A percentile compares a stretch with the other conserved stretches of the same genome.
These are phyloP conservation scores for Pseudopleuronectes americanus DNA, from an alignment of 2,797 vertebrate species.

Conservation along the genomic window DNA sequence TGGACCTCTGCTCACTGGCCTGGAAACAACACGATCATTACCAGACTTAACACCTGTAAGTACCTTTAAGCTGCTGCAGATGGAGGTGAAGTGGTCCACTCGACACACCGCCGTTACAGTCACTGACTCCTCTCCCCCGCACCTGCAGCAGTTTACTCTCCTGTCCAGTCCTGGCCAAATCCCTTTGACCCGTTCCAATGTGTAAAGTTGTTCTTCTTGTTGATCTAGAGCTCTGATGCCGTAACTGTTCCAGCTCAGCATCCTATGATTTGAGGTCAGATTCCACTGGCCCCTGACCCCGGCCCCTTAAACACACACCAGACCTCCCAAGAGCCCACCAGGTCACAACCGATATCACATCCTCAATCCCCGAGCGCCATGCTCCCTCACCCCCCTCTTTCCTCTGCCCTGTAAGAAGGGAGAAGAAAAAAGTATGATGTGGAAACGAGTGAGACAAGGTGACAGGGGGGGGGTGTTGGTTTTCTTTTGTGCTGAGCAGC, in stretches of 20 bases:
- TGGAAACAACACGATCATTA: conserved; percentile 52
- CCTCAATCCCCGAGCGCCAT: neutral
- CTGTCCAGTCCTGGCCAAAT: neutral
- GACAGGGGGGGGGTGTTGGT: conserved; percentile 16
- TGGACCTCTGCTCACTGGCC: conserved; percentile 34
- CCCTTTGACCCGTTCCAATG: conserved; percentile 2
- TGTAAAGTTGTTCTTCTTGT: conserved; percentile 7
- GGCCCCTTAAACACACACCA: conserved; percentile 25
- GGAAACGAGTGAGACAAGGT: conserved; percentile 22
- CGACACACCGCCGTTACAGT: conserved; percentile 21
- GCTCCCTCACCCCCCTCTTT: neutral
- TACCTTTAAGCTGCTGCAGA: conserved; percentile 49
- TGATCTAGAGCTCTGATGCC: neutral
- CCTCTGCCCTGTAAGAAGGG: neutral
- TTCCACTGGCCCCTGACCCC: conserved; percentile 30
- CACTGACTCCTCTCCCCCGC: neutral
- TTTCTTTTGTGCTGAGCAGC: conserved; percentile 15
- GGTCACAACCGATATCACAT: conserved; percentile 9
- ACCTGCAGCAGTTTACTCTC: conserved; percentile 1
- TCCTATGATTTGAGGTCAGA: conserved; percentile 31
- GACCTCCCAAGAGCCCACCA: conserved; percentile 23
- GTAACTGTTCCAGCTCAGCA: conserved; percentile 15
- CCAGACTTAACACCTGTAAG: conserved; percentile 55
- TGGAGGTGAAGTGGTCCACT: conserved; percentile 41
- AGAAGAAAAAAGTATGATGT: neutral